phyloP scores from a whole-genome alignment of 2,888 invertebrate genomes.

The Muscina levida region DNA sequence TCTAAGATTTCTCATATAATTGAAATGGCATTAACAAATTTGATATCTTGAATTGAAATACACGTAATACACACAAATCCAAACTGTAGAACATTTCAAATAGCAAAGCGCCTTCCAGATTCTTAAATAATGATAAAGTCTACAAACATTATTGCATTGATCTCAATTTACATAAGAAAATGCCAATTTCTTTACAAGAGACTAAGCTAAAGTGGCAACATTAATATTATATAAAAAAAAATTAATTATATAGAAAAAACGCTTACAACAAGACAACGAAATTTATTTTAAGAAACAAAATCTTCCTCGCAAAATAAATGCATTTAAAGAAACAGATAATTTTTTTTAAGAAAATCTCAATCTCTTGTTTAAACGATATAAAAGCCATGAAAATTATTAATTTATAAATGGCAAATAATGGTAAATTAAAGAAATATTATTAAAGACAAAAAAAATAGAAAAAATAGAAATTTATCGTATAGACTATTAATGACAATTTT shows the following conservation, averaged over 20 bases:
- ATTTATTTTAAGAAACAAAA: slow-evolving; percentile 11
- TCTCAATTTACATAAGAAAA: slow-evolving; percentile 59
- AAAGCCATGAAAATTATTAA: slow-evolving; percentile 40
- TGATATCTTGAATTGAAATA: too few relatives aligned
- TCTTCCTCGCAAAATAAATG: slow-evolving; percentile 69
- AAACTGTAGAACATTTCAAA: too few relatives aligned
- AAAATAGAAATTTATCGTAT: slow-evolving; percentile 34
- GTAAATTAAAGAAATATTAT: slow-evolving; percentile 60
- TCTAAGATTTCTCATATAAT: too few relatives aligned
- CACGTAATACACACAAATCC: too few relatives aligned
- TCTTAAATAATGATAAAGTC: too few relatives aligned
- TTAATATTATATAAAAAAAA: background rate
- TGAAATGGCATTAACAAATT: too few relatives aligned
- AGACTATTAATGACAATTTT: slow-evolving; percentile 50
- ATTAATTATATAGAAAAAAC: background rate
- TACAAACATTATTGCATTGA: slow-evolving; percentile 57
- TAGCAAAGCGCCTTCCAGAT: too few relatives aligned
- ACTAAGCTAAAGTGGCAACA: slow-evolving; percentile 31
- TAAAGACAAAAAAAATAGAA: slow-evolving; percentile 65
- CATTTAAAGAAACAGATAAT: slow-evolving; percentile 66
- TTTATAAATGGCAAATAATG: slow-evolving; percentile 33
- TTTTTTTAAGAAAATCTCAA: slow-evolving; percentile 1
- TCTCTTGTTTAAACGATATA: slow-evolving; percentile 12
- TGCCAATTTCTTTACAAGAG: slow-evolving; percentile 63
- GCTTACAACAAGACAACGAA: background rate